Conservation (phyloP, 1,140 invertebrate species). For the Acromyrmex charruanus region DNA sequence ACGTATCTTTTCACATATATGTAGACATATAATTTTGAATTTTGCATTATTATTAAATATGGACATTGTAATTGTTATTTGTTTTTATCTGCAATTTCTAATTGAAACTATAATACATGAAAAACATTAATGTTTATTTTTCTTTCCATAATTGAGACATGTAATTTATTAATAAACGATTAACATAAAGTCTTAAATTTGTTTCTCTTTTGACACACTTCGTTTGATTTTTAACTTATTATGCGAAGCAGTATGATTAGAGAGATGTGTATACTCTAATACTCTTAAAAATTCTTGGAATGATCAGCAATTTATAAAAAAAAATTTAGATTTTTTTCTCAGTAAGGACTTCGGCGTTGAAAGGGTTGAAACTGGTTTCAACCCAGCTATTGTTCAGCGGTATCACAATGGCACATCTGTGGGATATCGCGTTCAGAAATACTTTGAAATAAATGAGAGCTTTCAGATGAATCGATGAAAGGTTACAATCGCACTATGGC, state of each 20-base stretch:
- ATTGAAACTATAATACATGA: too few species aligned
- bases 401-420: conserved; percentile 15
- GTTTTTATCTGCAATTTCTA: too few species aligned
- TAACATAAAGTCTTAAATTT: neutral
- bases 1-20: neutral
- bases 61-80: neutral
- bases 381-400: neutral
- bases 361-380: conserved; percentile 15
- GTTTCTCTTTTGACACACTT: neutral
- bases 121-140: too few species aligned
- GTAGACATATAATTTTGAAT: too few species aligned
- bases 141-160: too few species aligned
- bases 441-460: conserved; percentile 40
- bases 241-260: neutral
- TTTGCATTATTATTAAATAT: neutral
- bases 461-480: conserved; percentile 57
- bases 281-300: neutral
- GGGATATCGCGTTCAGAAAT: conserved; percentile 4
- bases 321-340: neutral
- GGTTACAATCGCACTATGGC: conserved; percentile 17
- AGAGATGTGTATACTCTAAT: neutral
- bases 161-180: neutral
- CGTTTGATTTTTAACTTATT: neutral
- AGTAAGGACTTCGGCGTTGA: neutral
- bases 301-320: neutral